Evolutionary conservation across 1,140 invertebrate species (phyloP), one percentile per base, ranked within the genome.

Genomic region (Oryctes rhinoceros): DNA sequence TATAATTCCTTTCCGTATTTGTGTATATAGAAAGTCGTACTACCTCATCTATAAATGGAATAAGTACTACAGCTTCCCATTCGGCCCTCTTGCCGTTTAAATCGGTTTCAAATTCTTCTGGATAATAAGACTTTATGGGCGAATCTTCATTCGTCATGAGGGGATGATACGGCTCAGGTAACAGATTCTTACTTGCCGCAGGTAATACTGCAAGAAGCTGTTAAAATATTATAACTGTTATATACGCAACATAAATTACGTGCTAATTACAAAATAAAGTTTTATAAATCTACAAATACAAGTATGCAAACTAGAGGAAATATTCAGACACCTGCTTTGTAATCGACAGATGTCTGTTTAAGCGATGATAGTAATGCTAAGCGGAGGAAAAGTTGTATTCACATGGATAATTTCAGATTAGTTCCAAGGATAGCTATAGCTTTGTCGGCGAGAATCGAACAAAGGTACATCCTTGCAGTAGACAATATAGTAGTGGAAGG

Each of bases 21-120:
- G 1, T 15, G 24, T 30, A 30, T 30, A 2, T 30, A 30, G 24
- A 30, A 30, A 59, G n/a, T 78, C 49, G 59, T 78, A 85, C 94
- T 78, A 85, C 94, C 90, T 99, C 97, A 82, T 98, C 94, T 84
- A 99, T 99, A 84, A 99, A 99, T 0, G 98, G 98, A 85, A 99
- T 97, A 0, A 99, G 89, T 7, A 99, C 97, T 0, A 99, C 94
- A 30, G 98, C 98, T 88, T 99, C 98, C 98, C 98, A 99, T 80
- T 98, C 96, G 84, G 98, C 95, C 84, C 92, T 92, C 86, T 99
- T 99, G 0, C 97, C 97, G 90, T 99, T 96, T 39, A 96, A 88
- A 89, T 97, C 96, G 0, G 94, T 97, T 84, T 96, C 90, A 87
- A 99, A 99, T 24, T 98, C 90, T 20, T 90, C 85, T 0, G 98